Evolutionary conservation across 2,113 vertebrate genomes (phyloP).

Genomic region (Takifugu bimaculatus): DNA sequence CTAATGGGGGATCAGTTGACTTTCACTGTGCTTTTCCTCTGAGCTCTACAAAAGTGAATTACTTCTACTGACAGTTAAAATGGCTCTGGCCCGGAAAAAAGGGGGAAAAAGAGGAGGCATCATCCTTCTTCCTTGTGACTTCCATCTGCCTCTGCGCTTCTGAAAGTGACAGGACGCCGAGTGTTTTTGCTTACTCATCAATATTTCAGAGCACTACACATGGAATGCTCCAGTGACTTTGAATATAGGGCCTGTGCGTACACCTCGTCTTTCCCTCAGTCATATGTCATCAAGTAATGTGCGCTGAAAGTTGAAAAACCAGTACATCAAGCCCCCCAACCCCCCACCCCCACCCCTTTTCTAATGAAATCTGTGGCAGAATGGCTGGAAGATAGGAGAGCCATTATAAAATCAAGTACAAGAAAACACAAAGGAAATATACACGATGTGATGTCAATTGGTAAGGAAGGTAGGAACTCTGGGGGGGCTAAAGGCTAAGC

Average conservation of each 20-base stretch:
- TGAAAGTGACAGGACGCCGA: slow-evolving; percentile 68
- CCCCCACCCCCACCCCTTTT: not conserved
- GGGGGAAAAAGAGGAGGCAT: slow-evolving; percentile 29
- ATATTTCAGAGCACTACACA: slow-evolving; percentile 73
- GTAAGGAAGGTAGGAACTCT: slow-evolving; percentile 8
- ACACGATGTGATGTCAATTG: slow-evolving; percentile 21
- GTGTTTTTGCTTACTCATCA: slow-evolving; percentile 76
- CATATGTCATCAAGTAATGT: slow-evolving; percentile 70
- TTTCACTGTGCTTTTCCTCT: slow-evolving; percentile 18
- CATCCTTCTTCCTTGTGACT: slow-evolving; percentile 64
- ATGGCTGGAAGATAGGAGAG: slow-evolving; percentile 33
- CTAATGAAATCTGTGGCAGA: slow-evolving; percentile 52
- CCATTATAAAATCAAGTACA: slow-evolving; percentile 32
- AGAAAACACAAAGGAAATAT: slow-evolving; percentile 29
- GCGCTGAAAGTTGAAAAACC: slow-evolving; percentile 57
- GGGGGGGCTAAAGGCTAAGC: slow-evolving; percentile 28
- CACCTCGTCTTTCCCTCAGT: slow-evolving; percentile 57
- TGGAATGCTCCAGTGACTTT: slow-evolving; percentile 70
- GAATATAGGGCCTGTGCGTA: slow-evolving; percentile 53
- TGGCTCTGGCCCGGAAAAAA: slow-evolving; percentile 26
- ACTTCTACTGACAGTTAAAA: slow-evolving; percentile 49
- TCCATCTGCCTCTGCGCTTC: slow-evolving; percentile 53
- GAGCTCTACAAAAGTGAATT: slow-evolving; percentile 40
- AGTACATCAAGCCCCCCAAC: slow-evolving; percentile 19
- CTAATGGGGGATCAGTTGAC: slow-evolving; percentile 25